Percentiles rank a stretch among this genome's conserved stretches.
Conservation (phyloP, 2,113 vertebrate genomes). For the Thalassoma bifasciatum region DNA sequence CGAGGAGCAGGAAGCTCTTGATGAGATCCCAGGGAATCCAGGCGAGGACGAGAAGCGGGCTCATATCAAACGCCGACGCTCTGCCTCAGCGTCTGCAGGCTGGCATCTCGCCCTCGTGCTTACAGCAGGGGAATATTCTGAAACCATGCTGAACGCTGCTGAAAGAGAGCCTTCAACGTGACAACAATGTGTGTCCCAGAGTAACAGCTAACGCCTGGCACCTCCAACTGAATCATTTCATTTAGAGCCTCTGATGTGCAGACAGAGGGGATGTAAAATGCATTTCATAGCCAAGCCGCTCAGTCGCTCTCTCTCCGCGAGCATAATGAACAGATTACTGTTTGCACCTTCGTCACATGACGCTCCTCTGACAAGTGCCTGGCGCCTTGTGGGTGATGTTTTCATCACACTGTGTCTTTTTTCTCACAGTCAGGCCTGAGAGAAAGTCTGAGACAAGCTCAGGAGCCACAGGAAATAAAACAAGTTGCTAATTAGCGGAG, state of each 20-base stretch:
- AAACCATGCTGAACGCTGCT: conserved; percentile 49
- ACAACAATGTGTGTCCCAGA: conserved; percentile 64
- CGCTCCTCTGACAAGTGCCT: conserved; percentile 53
- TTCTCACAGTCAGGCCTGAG: conserved; percentile 1
- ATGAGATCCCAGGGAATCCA: conserved; percentile 74
- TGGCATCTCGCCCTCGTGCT: conserved; percentile 59
- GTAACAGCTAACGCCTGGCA: conserved; percentile 66
- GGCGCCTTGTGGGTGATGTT: conserved; percentile 49
- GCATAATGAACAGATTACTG: conserved; percentile 70
- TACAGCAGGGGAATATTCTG: conserved; percentile 57
- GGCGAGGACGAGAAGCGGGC: conserved; percentile 39
- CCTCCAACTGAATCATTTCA: conserved; percentile 74
- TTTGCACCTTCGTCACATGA: conserved; percentile 62
- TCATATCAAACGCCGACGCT: conserved; percentile 65
- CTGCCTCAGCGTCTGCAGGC: conserved; percentile 56
- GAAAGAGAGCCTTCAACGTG: conserved; percentile 67
- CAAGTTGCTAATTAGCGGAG: conserved; percentile 55
- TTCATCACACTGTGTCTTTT: conserved; percentile 18
- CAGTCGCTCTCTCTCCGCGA: conserved; percentile 46
- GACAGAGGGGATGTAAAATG: conserved; percentile 64
- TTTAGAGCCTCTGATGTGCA: conserved; percentile 75
- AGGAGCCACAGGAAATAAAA: conserved; percentile 67
- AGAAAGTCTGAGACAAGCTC: conserved; percentile 35
- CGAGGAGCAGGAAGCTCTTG: conserved; percentile 57
- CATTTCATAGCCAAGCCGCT: conserved; percentile 66